These are phyloP conservation scores for Balanococcus diminutus DNA, from an alignment of 2,888 invertebrate species.

Conservation along the genomic window DNA sequence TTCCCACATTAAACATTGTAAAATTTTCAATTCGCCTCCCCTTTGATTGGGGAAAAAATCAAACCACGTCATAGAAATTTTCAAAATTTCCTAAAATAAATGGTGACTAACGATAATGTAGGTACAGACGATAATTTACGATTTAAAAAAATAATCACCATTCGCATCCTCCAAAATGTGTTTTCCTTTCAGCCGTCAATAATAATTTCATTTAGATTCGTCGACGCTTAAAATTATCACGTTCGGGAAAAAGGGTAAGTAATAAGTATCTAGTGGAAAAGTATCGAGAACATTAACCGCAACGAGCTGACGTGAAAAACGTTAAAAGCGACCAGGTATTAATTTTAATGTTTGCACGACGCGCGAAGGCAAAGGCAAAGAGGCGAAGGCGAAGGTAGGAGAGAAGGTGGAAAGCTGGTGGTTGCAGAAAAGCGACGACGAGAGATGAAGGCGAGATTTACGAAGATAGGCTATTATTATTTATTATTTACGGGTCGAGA, in stretches of 20 bases:
- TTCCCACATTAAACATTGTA: too few relatives aligned
- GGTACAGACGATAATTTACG: too few relatives aligned
- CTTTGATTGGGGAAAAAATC: too few relatives aligned
- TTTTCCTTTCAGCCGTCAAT: neutral
- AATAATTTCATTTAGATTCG: neutral
- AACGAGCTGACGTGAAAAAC: neutral
- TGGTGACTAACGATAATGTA: too few relatives aligned
- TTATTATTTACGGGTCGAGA: conserved; percentile 38
- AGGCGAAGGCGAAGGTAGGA: neutral
- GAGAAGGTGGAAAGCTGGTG: conserved; percentile 6
- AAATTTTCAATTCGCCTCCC: too few relatives aligned
- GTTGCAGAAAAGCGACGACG: neutral
- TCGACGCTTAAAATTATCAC: neutral
- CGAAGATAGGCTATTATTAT: conserved; percentile 42
- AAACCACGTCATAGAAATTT: too few relatives aligned
- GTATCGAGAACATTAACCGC: conserved; percentile 15
- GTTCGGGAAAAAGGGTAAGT: neutral
- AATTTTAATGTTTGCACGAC: conserved; percentile 10
- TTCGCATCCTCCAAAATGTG: too few relatives aligned
- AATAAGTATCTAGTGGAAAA: too few relatives aligned
- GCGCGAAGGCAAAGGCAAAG: neutral
- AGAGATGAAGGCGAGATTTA: conserved; percentile 30
- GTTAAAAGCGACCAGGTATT: conserved; percentile 23
- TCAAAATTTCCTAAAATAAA: too few relatives aligned
- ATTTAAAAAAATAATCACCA: too few relatives aligned